Conservation (phyloP, 1,140 invertebrate genomes). For the Muscidifurax raptorellus region DNA sequence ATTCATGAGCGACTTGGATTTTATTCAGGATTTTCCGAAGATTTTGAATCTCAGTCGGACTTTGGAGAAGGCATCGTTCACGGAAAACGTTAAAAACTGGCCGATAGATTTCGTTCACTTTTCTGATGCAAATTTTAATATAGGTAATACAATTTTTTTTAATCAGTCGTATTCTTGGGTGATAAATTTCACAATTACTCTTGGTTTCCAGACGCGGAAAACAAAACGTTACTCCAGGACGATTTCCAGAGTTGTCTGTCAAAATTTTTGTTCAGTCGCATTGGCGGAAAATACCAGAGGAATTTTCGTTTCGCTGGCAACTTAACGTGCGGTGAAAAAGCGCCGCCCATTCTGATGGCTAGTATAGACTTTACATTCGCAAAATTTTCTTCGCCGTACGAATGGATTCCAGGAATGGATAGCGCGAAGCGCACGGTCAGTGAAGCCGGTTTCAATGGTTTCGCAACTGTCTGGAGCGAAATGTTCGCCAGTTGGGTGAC, state of each 20-base stretch:
- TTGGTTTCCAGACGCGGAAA: conserved; percentile 32
- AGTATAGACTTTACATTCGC: conserved; percentile 80
- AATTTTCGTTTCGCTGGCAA: conserved; percentile 81
- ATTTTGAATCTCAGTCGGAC: conserved; percentile 76
- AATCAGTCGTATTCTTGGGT: not conserved
- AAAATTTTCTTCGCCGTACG: conserved; percentile 78
- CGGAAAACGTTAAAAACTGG: conserved; percentile 80
- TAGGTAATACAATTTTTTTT: conserved; percentile 63
- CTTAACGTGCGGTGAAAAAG: conserved; percentile 78
- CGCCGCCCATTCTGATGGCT: conserved; percentile 77
- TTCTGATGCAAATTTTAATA: conserved; percentile 73
- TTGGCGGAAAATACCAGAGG: conserved; percentile 81
- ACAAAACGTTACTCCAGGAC: conserved; percentile 67
- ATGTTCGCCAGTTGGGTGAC: conserved; percentile 86
- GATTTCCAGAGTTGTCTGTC: conserved; percentile 80
- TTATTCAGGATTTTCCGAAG: conserved; percentile 79
- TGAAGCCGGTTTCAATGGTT: conserved; percentile 76
- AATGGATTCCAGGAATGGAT: conserved; percentile 87
- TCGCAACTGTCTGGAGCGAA: conserved; percentile 82
- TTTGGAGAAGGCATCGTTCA: conserved; percentile 76
- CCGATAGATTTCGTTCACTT: conserved; percentile 79
- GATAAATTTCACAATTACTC: not conserved
- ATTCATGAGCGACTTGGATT: conserved; percentile 82
- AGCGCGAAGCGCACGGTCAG: conserved; percentile 77
- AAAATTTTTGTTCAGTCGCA: conserved; percentile 82